Evolutionary conservation across 1,140 invertebrate species (phyloP), one percentile per base, ranked within the genome.

Genomic region (Ceratitis capitata): DNA sequence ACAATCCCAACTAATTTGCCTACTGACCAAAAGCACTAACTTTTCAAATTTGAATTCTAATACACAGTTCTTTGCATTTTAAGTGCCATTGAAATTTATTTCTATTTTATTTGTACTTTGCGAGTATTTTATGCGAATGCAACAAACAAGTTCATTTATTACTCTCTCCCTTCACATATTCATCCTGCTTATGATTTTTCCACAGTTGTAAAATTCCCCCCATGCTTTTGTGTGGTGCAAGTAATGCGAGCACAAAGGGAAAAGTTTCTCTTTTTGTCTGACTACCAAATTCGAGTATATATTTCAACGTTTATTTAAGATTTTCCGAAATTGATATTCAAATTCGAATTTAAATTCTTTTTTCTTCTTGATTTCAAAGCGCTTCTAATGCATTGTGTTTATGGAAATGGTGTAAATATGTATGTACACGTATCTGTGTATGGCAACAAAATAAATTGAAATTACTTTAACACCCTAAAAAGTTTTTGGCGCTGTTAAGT

Each of bases 181-280:
- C 23, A 56, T 9, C 4, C 12, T 14, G 12, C 61, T 35, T 35
- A 69, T 35, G 14, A 1, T 19, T 6, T 32, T 35, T 69, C 3
- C 32, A 14, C 3, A n/a, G 16, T 35, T 69, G 61, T 19, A 16
- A 69, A 39, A 69, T n/a, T 39, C 39, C 29, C 26, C 26, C 14
- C 58, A 35, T 26, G 26, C 12, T 16, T 69, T 69, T 69, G 3
- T 16, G 32, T 14, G 29, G 19, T 35, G 23, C n/a, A n/a, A n/a
- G n/a, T n/a, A n/a, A n/a, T 32, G 3, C 26, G 12, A n/a, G 6
- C n/a, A 69, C 5, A 69, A 69, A 69, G 32, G 32, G 3, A 9
- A 69, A 69, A 69, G 51, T 56, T 23, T n/a, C n/a, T n/a, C 51
- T 53, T 69, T 69, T 69, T 39, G 58, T n/a, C 58, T 61, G 61